Evolutionary conservation across 2,888 invertebrate species (phyloP).

Genomic region (Dicyrtoma fusca): DNA sequence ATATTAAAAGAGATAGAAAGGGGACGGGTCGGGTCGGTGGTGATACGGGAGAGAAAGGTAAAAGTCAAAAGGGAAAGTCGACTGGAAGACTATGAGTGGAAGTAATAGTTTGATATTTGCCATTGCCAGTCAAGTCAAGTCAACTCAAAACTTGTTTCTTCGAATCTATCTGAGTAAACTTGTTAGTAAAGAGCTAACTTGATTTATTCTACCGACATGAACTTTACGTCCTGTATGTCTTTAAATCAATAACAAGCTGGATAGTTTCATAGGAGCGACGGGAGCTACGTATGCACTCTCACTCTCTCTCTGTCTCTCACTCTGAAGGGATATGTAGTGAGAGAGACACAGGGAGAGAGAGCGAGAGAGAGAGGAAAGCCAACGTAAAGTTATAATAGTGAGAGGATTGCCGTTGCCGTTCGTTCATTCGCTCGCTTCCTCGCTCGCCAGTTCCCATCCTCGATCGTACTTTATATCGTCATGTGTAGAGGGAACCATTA

Average conservation of each 20-base stretch:
- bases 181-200: constrained; percentile 10
- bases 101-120: no score
- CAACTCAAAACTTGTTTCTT: constrained; percentile 6
- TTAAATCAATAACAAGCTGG: constrained; percentile 12
- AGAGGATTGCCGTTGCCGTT: no score
- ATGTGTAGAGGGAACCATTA: constrained; percentile 1
- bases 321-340: background rate
- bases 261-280: background rate
- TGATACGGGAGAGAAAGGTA: constrained; percentile 3
- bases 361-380: background rate
- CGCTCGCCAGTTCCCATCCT: no score
- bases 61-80: background rate
- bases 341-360: background rate
- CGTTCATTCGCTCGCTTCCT: no score
- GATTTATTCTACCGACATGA: constrained; percentile 5
- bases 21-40: background rate
- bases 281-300: no score
- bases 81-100: background rate
- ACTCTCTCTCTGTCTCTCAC: no score
- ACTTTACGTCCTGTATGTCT: constrained; percentile 2
- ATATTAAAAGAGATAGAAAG: no score
- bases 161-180: constrained; percentile 11
- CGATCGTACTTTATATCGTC: no score
- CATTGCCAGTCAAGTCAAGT: background rate
- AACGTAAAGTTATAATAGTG: no score